These are phyloP conservation scores for Leptura quadrifasciata DNA, from an alignment of 2,888 invertebrate genomes.

Conservation along the genomic window DNA sequence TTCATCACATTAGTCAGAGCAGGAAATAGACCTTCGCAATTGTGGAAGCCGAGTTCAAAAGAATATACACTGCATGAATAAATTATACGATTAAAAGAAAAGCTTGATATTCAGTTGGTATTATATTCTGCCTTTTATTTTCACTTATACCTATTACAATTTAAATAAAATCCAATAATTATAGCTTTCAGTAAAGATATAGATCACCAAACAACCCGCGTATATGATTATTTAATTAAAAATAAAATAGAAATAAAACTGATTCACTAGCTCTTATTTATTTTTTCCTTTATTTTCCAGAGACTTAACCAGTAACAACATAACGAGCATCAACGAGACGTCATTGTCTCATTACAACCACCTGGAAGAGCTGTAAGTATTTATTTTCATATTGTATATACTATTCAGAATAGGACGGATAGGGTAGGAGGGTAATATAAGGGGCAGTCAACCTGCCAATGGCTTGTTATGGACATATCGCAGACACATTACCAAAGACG, in stretches of 20 bases:
- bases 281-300: slow-evolving; percentile 76
- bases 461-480: slow-evolving; percentile 59
- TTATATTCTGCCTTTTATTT: too few species aligned
- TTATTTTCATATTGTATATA: slow-evolving; percentile 36
- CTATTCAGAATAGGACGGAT: neutral
- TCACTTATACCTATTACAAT: too few species aligned
- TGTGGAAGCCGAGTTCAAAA: neutral
- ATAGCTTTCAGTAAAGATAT: too few species aligned
- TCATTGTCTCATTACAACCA: slow-evolving; percentile 81
- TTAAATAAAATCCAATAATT: too few species aligned
- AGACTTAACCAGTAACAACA: slow-evolving; percentile 88
- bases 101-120: too few species aligned
- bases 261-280: neutral
- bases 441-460: slow-evolving; percentile 55
- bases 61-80: neutral
- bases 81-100: too few species aligned
- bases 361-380: slow-evolving; percentile 86
- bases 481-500: slow-evolving; percentile 66
- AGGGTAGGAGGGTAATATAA: slow-evolving; percentile 28
- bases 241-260: too few species aligned
- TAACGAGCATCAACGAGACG: slow-evolving; percentile 82
- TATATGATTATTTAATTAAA: too few species aligned
- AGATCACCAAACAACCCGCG: too few species aligned
- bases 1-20: neutral
- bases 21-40: neutral